Conservation (phyloP, 2,797 vertebrate species). For the Molossus molossus region DNA sequence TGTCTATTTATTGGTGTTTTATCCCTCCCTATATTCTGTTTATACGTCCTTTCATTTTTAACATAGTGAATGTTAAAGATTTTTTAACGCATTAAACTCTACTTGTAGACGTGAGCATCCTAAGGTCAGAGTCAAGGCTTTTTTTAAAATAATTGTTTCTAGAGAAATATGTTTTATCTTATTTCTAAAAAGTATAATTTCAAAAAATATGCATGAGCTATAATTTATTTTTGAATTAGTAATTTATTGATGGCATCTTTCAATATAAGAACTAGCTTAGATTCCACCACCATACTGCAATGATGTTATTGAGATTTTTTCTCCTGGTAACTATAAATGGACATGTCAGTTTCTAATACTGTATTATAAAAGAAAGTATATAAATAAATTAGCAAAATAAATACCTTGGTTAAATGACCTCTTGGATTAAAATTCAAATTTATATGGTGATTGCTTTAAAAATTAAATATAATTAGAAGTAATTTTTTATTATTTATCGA, state of each 20-base stretch:
- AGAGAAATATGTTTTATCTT: background rate
- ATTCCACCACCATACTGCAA: background rate
- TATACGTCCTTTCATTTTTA: background rate
- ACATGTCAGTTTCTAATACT: background rate
- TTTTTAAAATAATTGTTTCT: background rate
- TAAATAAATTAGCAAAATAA: conserved; percentile 28
- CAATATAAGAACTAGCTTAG: background rate
- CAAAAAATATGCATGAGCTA: background rate
- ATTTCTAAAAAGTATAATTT: background rate
- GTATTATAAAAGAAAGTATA: conserved; percentile 9
- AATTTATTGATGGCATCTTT: background rate
- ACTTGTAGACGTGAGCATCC: background rate
- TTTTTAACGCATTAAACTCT: background rate
- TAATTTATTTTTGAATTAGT: background rate
- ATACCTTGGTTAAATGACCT: background rate
- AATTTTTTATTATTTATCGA: background rate
- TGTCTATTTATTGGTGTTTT: background rate
- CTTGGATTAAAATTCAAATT: background rate
- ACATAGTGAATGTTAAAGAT: background rate
- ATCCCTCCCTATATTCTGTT: background rate
- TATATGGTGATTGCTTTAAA: background rate
- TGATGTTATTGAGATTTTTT: background rate
- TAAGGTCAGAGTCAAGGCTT: background rate
- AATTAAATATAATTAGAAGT: background rate
- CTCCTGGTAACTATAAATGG: background rate